Base-by-base conservation (phyloP, 2,888 invertebrate species). In the Teleiodes luculella region DNA sequence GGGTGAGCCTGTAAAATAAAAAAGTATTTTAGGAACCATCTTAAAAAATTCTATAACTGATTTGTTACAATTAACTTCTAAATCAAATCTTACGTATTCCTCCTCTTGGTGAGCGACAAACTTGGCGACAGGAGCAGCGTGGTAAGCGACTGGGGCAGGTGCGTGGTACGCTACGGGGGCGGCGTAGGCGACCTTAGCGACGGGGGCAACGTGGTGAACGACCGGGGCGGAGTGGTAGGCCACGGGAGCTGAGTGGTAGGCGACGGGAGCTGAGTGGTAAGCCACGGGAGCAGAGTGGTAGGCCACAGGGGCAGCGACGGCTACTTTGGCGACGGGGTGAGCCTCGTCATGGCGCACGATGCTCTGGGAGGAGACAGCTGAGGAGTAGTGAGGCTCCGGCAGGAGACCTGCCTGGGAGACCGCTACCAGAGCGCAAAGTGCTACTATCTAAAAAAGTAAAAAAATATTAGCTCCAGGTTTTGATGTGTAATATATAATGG, bases 291-390 rank as follows among this genome's bases (percentile, higher is more conserved):
- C 66, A 47, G 24, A 24, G 24, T 24, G 24, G 6, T 24, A 24
- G 74, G 70, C 67, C 41, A 66, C 70, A 53, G 67, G 66, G 18
- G 66, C 65, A 46, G 70, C 64, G 5, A 54, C 58, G 49, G 69
- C 67, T 45, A 66, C 46, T 49, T 67, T 63, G 50, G 66, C 62
- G 4, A 65, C 63, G n/a, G 18, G 65, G 71, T 64, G 24, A 57
- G 61, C 76, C 74, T 70, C 76, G 72, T 78, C 80, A 62, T 75
- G 76, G 53, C 81, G 76, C 30, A 80, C 71, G 61, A 80, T 76
- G 66, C 68, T 80, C 57, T 80, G 79, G 3, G 80, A 80, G 41
- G 81, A 81, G n/a, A 80, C 76, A 3, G 77, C 78, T 10, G 73
- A 62, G 7, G 75, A 76, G 66, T 79, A 76, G 62, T 83, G 80